Conservation (phyloP, 2,113 vertebrate genomes). For the Piaya cayana region DNA sequence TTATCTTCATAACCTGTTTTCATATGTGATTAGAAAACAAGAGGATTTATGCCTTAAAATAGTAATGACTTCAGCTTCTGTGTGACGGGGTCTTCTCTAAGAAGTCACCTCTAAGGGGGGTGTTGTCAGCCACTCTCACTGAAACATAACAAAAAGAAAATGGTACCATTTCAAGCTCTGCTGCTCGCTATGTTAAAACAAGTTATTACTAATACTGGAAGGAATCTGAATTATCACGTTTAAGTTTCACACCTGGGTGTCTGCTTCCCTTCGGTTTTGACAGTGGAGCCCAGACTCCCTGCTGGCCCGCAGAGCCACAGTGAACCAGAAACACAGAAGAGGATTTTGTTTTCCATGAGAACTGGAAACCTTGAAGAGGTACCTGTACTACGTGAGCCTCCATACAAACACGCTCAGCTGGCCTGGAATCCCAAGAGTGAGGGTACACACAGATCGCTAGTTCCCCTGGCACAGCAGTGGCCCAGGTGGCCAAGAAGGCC, state of each 20-base stretch:
- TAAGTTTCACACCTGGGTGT: constrained; percentile 18
- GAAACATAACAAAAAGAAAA: background rate
- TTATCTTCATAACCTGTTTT: background rate
- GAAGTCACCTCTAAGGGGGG: background rate
- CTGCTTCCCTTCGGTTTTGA: background rate
- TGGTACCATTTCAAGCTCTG: background rate
- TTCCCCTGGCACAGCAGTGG: background rate
- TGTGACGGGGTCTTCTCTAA: background rate
- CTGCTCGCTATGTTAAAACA: background rate
- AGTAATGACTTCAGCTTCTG: background rate
- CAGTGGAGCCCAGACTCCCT: background rate
- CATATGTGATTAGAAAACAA: background rate
- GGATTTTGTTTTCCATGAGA: background rate
- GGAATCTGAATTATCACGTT: constrained; percentile 2
- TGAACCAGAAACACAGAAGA: background rate
- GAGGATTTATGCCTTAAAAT: background rate
- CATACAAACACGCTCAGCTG: fast-evolving
- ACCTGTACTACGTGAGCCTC: background rate
- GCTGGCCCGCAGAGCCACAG: background rate
- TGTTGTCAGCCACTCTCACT: background rate
- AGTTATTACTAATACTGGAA: background rate
- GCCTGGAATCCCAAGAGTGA: background rate
- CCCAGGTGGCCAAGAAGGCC: too few relatives aligned
- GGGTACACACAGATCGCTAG: background rate
- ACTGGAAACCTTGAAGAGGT: background rate